Conservation (phyloP, 2,888 invertebrate genomes). For the Loripinus fragilis region DNA sequence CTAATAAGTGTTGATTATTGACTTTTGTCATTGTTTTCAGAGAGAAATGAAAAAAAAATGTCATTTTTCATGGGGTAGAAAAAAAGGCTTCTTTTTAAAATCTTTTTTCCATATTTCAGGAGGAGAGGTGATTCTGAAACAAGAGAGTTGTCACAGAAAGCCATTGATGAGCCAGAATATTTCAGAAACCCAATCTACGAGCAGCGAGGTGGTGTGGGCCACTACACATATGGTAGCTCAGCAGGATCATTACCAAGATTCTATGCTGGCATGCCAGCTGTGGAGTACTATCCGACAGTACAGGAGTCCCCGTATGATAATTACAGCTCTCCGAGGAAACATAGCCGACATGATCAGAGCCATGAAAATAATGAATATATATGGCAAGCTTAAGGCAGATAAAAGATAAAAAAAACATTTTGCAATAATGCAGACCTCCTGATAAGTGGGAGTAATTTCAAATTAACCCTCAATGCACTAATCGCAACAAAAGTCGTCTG, state of each 20-base stretch:
- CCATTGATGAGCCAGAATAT: background rate
- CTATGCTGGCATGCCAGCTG: background rate
- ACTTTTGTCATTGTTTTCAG: too few relatives aligned
- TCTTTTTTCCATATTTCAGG: background rate
- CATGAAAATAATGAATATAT: background rate
- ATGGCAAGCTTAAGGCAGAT: background rate
- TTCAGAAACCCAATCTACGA: slow-evolving; percentile 5
- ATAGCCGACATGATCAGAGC: background rate
- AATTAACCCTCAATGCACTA: too few relatives aligned
- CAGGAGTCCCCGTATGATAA: background rate
- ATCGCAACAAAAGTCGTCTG: too few relatives aligned
- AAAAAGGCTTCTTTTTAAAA: too few relatives aligned
- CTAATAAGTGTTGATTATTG: too few relatives aligned
- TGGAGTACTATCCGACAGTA: background rate
- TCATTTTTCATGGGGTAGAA: too few relatives aligned
- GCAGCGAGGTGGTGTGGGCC: background rate
- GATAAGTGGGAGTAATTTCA: too few relatives aligned
- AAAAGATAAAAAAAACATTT: too few relatives aligned
- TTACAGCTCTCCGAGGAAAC: background rate
- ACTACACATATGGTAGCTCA: background rate
- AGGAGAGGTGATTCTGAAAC: background rate
- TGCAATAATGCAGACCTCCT: too few relatives aligned
- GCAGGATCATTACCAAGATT: background rate
- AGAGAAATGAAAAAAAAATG: too few relatives aligned
- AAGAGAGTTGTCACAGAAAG: background rate